These are phyloP conservation scores for Anomalospiza imberbis DNA, from an alignment of 2,797 vertebrate species.

Conservation along the genomic window DNA sequence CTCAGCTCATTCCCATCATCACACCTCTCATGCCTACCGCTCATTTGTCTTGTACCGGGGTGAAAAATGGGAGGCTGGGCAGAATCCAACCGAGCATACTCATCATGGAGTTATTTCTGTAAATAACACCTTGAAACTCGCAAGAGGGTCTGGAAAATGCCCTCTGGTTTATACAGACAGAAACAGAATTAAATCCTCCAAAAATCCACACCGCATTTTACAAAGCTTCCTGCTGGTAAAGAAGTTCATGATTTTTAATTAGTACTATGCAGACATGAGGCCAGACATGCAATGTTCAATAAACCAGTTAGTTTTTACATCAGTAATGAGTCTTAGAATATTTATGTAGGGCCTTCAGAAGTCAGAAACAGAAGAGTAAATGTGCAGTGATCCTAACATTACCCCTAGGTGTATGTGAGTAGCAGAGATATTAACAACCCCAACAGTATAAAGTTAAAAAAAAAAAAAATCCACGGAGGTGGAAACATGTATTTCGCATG, in stretches of 20 bases:
- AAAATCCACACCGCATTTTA: constrained; percentile 44
- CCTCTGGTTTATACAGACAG: not conserved
- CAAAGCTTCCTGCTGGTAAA: constrained; percentile 34
- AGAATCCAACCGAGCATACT: not conserved
- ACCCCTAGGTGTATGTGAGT: constrained; percentile 33
- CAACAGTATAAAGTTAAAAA: not conserved
- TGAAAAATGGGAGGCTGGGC: not conserved
- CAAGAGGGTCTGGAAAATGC: not conserved
- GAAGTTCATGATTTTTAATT: constrained; percentile 67
- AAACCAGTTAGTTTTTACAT: constrained; percentile 69
- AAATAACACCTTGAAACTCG: not conserved
- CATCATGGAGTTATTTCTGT: not conserved
- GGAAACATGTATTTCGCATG: constrained; percentile 26
- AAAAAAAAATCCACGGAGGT: not conserved
- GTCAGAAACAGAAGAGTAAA: constrained; percentile 30
- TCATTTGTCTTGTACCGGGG: not conserved
- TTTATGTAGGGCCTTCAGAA: constrained; percentile 63
- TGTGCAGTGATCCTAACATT: constrained; percentile 38
- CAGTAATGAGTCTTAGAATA: constrained; percentile 66
- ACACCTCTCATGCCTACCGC: not conserved
- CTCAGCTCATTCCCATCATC: not conserved
- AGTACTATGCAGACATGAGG: constrained; percentile 57
- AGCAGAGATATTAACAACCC: constrained; percentile 38
- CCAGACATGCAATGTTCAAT: constrained; percentile 64
- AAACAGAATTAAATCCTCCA: not conserved